phyloP scores from a whole-genome alignment of 2,797 vertebrate species.

The Manis crassicaudata region DNA sequence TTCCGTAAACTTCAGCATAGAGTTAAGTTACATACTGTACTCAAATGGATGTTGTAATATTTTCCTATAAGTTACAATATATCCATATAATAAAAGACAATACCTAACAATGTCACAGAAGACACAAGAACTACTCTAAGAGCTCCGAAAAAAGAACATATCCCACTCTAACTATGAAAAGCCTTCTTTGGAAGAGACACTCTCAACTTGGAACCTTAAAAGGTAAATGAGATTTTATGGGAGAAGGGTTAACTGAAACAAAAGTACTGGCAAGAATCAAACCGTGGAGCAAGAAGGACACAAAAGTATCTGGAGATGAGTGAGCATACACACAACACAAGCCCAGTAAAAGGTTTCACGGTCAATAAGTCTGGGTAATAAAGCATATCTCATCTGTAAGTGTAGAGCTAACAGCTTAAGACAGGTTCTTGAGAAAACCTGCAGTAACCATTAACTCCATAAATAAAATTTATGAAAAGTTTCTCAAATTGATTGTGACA shows the following conservation, averaged over 20 bases:
- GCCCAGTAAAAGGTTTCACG: not conserved
- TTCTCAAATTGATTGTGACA: slow-evolving; percentile 14
- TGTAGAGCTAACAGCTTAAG: not conserved
- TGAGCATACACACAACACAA: not conserved
- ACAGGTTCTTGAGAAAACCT: slow-evolving; percentile 12
- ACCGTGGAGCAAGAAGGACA: not conserved
- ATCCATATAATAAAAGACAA: not conserved
- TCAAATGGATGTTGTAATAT: not conserved
- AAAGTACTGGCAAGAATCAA: not conserved
- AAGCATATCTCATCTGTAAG: not conserved
- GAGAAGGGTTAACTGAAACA: not conserved
- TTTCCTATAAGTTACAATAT: not conserved
- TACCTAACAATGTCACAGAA: not conserved
- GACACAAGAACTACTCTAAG: not conserved
- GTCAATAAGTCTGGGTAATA: not conserved
- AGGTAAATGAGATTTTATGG: not conserved
- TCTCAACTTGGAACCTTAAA: not conserved
- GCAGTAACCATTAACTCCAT: not conserved
- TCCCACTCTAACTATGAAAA: not conserved
- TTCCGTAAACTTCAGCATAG: slow-evolving; percentile 9
- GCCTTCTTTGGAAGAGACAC: not conserved
- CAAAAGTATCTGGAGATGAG: not conserved
- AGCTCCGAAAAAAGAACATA: not conserved
- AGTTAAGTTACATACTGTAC: not conserved
- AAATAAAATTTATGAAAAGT: not conserved